Conservation (phyloP, 1,140 invertebrate genomes). For the Zaprionus tsacasi region DNA sequence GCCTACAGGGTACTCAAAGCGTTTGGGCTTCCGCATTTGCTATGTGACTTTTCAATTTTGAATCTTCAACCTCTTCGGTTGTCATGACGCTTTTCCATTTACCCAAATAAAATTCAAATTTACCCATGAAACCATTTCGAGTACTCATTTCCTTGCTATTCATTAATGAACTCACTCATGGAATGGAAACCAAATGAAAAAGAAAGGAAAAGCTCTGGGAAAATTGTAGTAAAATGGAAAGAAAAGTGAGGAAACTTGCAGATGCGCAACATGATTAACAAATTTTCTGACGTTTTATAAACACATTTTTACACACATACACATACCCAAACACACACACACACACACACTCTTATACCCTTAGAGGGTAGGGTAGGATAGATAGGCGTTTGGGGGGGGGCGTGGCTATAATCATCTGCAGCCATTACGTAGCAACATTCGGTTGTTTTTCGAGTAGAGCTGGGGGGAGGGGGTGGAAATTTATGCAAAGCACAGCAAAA, state of each 20-base stretch:
- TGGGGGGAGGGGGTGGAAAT: constrained; percentile 43
- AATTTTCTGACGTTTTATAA: constrained; percentile 45
- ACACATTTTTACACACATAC: constrained; percentile 21
- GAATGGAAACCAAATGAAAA: constrained; percentile 20
- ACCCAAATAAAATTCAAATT: constrained; percentile 22
- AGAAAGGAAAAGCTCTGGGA: neutral
- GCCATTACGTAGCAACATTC: constrained; percentile 20
- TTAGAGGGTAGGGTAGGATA: no score
- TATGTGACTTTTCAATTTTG: constrained; percentile 5
- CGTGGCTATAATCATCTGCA: constrained; percentile 31
- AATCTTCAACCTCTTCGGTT: constrained; percentile 15
- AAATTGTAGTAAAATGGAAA: neutral
- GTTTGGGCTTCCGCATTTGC: neutral
- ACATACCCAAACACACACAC: neutral
- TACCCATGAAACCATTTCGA: constrained; percentile 30
- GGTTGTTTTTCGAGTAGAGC: constrained; percentile 27
- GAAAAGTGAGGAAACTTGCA: constrained; percentile 16
- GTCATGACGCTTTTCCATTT: constrained; percentile 12
- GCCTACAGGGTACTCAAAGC: neutral
- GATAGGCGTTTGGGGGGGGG: neutral
- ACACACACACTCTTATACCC: neutral
- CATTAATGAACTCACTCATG: constrained; percentile 31
- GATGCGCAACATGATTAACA: constrained; percentile 53
- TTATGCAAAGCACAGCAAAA: constrained; percentile 73
- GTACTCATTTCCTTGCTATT: constrained; percentile 28